Evolutionary conservation across 2,113 vertebrate species (phyloP), one percentile per base, ranked within the genome.

Genomic region (Thomomys bottae): DNA sequence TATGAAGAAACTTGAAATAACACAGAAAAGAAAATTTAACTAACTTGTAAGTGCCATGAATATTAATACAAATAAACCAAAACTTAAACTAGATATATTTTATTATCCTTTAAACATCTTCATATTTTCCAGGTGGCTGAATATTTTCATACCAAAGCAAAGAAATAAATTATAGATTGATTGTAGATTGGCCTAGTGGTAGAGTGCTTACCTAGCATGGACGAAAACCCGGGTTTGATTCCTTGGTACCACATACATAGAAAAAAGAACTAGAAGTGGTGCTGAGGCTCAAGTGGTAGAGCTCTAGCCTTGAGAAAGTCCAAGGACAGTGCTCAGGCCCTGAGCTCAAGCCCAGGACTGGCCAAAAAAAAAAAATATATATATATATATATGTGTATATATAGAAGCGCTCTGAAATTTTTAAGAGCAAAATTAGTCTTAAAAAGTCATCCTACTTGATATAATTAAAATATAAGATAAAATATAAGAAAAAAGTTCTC

Each of bases 341-440:
- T 8, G 9, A 12, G 45, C 14, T 49, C 45, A 49, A 49, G 14
- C 9, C 45, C 45, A 49, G 45, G 9, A 8, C 45, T 11, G 45
- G 45, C 45, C 9, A 12, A 12, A 49, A 49, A 11, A 45, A 10
- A 45, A 2, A 45, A 10, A 45, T 4, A 45, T 45, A 45, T 4
- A 45, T 45, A 45, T 4, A 45, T 45, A 45, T 4, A 45, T 45
- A 45, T 4, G 12, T 45, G 12, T 4, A 45, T 45, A 45, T 4
- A 45, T 45, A 45, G 45, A 49, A 49, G 45, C 9, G 14, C 45
- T 11, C 45, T 49, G 26, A 89, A 85, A 72, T 18, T n/a, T 90
- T 96, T 38, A 32, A 34, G 81, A 70, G 4, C 3, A 94, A 86
- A 93, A 88, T 90, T 76, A 76, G 26, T 73, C 32, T 90, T 63